phyloP scores from a whole-genome alignment of 92 coral and sea anemone species.

The Bergia puertoricense region DNA sequence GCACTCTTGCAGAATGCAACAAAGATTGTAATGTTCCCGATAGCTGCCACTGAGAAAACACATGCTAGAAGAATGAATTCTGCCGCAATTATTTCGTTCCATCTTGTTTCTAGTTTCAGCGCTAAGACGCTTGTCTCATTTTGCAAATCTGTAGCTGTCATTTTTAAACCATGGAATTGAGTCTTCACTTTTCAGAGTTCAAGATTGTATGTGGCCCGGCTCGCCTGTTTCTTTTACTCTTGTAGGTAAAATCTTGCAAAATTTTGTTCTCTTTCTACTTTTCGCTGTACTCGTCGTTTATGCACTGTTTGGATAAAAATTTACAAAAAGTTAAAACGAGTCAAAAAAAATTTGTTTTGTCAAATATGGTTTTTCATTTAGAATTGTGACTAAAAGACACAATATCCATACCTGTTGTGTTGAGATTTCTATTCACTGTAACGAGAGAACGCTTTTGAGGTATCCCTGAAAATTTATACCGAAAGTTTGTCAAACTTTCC shows the following conservation, averaged over 20 bases:
- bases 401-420: neutral
- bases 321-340: neutral
- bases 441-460: neutral
- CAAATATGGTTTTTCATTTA: neutral
- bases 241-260: neutral
- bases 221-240: neutral
- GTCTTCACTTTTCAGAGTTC: neutral
- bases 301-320: neutral
- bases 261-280: neutral
- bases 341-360: no score
- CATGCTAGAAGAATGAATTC: slow-evolving; percentile 9
- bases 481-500: neutral
- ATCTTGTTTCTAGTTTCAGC: slow-evolving; percentile 33
- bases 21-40: slow-evolving; percentile 24
- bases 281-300: neutral
- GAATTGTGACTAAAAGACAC: neutral
- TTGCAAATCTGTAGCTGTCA: neutral
- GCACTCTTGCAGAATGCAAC: slow-evolving; percentile 21
- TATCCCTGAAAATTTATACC: neutral
- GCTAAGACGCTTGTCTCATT: slow-evolving; percentile 8
- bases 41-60: slow-evolving; percentile 1
- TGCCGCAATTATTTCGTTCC: slow-evolving; percentile 39
- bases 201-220: neutral
- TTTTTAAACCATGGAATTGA: neutral
- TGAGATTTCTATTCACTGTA: neutral